These are phyloP conservation scores for Pseudoips prasinana DNA, from an alignment of 2,888 invertebrate genomes.

Conservation along the genomic window DNA sequence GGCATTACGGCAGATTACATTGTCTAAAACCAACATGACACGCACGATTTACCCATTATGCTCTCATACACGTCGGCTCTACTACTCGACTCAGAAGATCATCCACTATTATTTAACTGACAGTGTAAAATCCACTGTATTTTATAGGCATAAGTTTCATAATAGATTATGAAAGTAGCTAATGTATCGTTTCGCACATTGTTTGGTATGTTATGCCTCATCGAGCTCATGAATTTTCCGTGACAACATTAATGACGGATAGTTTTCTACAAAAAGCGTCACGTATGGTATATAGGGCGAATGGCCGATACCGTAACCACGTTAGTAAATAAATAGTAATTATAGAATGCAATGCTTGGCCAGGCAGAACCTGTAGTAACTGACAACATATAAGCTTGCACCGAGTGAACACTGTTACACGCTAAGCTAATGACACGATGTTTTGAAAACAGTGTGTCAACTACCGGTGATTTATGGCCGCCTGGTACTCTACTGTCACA, in stretches of 20 bases:
- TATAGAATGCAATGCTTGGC: constrained; percentile 13
- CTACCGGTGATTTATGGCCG: too few relatives aligned
- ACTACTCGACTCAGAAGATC: constrained; percentile 16
- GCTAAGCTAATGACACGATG: too few relatives aligned
- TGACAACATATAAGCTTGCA: too few relatives aligned
- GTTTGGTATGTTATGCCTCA: constrained; percentile 20
- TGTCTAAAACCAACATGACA: constrained; percentile 25
- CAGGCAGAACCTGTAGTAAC: too few relatives aligned
- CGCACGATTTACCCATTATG: constrained; percentile 22
- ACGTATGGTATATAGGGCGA: constrained; percentile 21
- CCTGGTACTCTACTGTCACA: too few relatives aligned
- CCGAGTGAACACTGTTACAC: too few relatives aligned
- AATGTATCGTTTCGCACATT: constrained; percentile 9
- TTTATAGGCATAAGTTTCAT: background rate
- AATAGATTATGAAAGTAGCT: background rate
- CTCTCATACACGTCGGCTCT: constrained; percentile 18
- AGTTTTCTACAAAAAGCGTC: constrained; percentile 12
- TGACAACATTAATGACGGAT: constrained; percentile 14
- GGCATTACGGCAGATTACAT: constrained; percentile 20
- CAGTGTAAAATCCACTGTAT: constrained; percentile 6
- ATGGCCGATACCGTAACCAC: constrained; percentile 27
- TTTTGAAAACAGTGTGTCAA: too few relatives aligned
- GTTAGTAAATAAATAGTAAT: constrained; percentile 27
- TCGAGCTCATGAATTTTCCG: constrained; percentile 15
- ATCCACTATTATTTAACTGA: constrained; percentile 2